Base-by-base conservation (phyloP, 1,140 invertebrate species). In the Meloidogyne chitwoodi region DNA sequence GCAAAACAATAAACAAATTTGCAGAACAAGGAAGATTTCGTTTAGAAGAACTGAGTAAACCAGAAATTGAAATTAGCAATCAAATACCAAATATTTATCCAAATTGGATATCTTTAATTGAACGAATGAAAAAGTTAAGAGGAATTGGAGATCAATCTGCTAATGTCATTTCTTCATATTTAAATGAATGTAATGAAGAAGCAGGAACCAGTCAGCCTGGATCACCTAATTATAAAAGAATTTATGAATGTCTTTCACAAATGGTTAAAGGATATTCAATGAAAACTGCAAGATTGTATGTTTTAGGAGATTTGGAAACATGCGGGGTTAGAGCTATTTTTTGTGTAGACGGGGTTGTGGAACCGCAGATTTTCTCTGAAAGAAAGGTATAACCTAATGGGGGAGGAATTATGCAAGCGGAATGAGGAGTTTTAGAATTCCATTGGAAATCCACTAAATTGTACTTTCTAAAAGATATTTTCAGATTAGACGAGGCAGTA, bases 401-500 rank as follows among this genome's bases (percentile, higher is more conserved):
- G n/a, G n/a, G n/a, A n/a, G n/a, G n/a, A n/a, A n/a, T n/a, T n/a
- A n/a, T n/a, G n/a, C n/a, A n/a, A n/a, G n/a, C n/a, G n/a, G n/a
- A n/a, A n/a, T n/a, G n/a, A n/a, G n/a, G n/a, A n/a, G n/a, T n/a
- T n/a, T n/a, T n/a, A n/a, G n/a, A n/a, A n/a, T n/a, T n/a, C n/a
- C n/a, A n/a, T n/a, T n/a, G n/a, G 64, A 77, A 64, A 19, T 56
- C 29, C 3, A 62, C 62, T 22, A 70, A 22, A 76, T 77, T 69
- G 76, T 68, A 29, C 24, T 29, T 26, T 29, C 2, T 29, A 19
- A 70, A 78, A 12, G 1, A 19, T 77, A 24, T n/a, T 56, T 70
- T 44, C 5, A 77, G 76, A 16, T 63, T 77, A 11, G 76, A 77
- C 14, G 76, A 74, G 10, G 76, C 76, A 22, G 56, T 77, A 27